These are phyloP conservation scores for Drosophila kurseongensis DNA, from an alignment of 1,140 invertebrate genomes.

Conservation along the genomic window DNA sequence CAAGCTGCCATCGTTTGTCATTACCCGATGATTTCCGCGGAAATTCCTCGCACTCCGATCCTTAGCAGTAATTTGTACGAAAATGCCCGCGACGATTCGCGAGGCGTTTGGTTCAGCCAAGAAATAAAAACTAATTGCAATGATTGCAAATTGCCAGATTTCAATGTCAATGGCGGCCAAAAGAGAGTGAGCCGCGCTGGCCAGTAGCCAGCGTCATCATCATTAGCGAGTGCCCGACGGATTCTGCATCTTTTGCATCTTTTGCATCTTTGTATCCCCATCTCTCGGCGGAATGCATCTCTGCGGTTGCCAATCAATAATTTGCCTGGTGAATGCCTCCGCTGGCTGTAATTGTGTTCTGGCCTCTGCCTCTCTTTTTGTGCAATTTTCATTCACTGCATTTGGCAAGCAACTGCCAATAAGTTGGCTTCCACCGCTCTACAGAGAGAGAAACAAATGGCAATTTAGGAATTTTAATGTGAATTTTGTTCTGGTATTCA, in stretches of 20 bases:
- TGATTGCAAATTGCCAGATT: conserved; percentile 53
- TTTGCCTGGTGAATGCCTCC: conserved; percentile 58
- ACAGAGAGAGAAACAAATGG: conserved; percentile 12
- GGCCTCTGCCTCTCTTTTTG: conserved; percentile 33
- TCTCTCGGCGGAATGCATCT: conserved; percentile 47
- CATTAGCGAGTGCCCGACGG: conserved; percentile 28
- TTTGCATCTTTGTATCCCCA: conserved; percentile 41
- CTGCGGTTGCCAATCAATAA: conserved; percentile 72
- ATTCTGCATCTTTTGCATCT: conserved; percentile 31
- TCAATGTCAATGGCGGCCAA: conserved; percentile 76
- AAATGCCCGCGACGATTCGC: conserved; percentile 40
- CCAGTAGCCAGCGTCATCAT: conserved; percentile 43
- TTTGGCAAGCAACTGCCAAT: conserved; percentile 76
- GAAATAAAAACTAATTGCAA: conserved; percentile 70
- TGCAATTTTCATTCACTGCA: conserved; percentile 71
- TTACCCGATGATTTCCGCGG: conserved; percentile 53
- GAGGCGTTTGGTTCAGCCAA: conserved; percentile 63
- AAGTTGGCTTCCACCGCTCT: conserved; percentile 51
- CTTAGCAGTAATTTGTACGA: conserved; percentile 42
- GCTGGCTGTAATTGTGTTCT: conserved; percentile 57
- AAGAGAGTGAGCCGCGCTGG: conserved; percentile 39
- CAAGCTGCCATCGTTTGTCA: conserved; percentile 30
- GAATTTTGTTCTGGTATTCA: too few relatives aligned
- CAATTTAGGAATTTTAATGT: too few relatives aligned
- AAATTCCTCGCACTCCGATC: conserved; percentile 15